Evolutionary conservation across 1,140 invertebrate genomes (phyloP).

Genomic region (Oedothorax gibbosus): DNA sequence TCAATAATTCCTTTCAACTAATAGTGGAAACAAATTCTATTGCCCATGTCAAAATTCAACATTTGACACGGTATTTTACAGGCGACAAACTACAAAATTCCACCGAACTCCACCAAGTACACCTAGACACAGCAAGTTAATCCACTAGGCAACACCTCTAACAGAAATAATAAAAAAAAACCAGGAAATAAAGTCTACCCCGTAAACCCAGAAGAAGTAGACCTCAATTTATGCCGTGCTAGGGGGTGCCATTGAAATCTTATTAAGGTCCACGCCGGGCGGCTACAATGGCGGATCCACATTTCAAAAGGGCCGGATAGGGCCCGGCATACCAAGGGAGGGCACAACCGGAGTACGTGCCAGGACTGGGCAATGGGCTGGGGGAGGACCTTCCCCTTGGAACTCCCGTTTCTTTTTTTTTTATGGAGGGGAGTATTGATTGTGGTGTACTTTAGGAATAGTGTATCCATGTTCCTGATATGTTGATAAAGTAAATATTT

Average conservation of each 20-base stretch:
- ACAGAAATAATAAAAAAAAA: not conserved
- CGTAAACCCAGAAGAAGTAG: not conserved
- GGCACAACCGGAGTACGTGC: conserved; percentile 27
- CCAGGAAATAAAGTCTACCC: not conserved
- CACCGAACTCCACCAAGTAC: not conserved
- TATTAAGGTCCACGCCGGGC: conserved; percentile 35
- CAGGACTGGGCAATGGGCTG: not conserved
- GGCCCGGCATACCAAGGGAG: conserved; percentile 36
- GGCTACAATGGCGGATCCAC: conserved; percentile 34
- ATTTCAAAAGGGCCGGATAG: conserved; percentile 41
- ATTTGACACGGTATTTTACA: not conserved
- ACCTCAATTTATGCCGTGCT: conserved; percentile 43
- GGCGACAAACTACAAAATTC: not conserved
- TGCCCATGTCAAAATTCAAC: too few relatives aligned
- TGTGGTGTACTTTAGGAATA: too few relatives aligned
- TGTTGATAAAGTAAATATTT: too few relatives aligned
- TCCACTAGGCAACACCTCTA: not conserved
- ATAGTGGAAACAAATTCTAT: too few relatives aligned
- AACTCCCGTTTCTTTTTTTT: too few relatives aligned
- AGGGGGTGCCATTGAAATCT: conserved; percentile 45
- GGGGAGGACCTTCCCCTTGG: not conserved
- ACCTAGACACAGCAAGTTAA: not conserved
- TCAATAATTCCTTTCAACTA: too few relatives aligned
- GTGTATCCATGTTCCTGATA: too few relatives aligned
- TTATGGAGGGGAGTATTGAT: not conserved